Base-by-base conservation (phyloP, 2,888 invertebrate species). In the Scaptomyza cyrtandrae region DNA sequence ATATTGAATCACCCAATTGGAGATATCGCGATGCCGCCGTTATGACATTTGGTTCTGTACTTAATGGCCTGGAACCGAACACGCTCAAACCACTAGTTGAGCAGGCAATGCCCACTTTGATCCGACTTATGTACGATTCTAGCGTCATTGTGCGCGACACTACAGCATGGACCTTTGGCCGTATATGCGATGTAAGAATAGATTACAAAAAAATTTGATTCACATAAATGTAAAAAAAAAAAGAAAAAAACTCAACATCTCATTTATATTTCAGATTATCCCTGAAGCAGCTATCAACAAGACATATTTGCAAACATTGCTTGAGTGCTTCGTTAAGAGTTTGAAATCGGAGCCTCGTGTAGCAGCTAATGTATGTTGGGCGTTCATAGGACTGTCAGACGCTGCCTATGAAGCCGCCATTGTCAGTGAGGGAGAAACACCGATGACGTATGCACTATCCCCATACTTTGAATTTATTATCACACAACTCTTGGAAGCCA, bases 301-400 rank as follows among this genome's bases (percentile, higher is more conserved):
- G 84, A 94, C 94, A 5, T 97, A 96, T 92, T 93, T 99, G 54
- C 96, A 96, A 90, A 96, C 96, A 0, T 92, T 97, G 11, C 91
- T 97, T 14, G 96, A 97, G 93, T 94, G 96, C 92, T 94, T 97
- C 64, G 95, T 97, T 0, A 95, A 95, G 80, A 98, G 98, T 0
- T 93, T 99, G 19, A 96, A 96, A 86, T 96, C 98, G 3, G 99
- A 99, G 90, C 97, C 99, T 6, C 93, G 99, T 31, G 99, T 99
- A 0, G 99, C 99, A 1, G 96, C 98, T 10, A 99, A 99, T 92
- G 98, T 99, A 11, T 99, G 99, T 91, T 99, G 99, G 99, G 99
- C 99, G 0, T 97, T 99, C 89, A 98, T 98, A 27, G 98, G 98
- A 33, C 93, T 99, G 49, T 98, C 99, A 0, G 98, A 99, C 92